phyloP scores from a whole-genome alignment of 2,113 vertebrate genomes.

The Cavia aperea region DNA sequence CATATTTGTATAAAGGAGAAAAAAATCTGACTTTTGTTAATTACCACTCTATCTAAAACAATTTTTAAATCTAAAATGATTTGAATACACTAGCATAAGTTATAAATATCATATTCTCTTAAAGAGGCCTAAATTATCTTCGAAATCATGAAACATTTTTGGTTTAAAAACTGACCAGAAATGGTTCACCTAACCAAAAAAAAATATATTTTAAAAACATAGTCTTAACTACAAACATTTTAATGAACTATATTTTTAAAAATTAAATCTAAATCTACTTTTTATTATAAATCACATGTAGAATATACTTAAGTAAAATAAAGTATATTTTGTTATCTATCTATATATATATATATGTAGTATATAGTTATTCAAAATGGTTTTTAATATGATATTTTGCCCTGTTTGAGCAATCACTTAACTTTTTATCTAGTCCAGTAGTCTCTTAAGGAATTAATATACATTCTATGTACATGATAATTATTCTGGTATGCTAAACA shows the following conservation, averaged over 20 bases:
- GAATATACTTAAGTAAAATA: slow-evolving; percentile 20
- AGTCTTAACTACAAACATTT: slow-evolving; percentile 40
- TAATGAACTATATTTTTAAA: slow-evolving; percentile 37
- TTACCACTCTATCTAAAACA: slow-evolving; percentile 18
- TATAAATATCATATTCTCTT: neutral
- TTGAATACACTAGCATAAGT: neutral
- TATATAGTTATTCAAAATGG: slow-evolving; percentile 1
- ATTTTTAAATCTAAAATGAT: slow-evolving; percentile 17
- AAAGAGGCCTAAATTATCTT: neutral
- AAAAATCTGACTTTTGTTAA: slow-evolving; percentile 42
- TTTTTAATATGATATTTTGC: slow-evolving; percentile 42
- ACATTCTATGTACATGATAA: neutral
- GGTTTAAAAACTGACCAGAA: slow-evolving; percentile 17
- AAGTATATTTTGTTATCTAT: neutral
- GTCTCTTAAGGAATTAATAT: slow-evolving; percentile 38
- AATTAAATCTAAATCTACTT: slow-evolving; percentile 52
- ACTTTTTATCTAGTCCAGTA: slow-evolving; percentile 8
- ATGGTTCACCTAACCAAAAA: neutral
- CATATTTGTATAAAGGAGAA: slow-evolving; percentile 13
- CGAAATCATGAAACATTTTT: slow-evolving; percentile 39
- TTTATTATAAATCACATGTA: slow-evolving; percentile 38
- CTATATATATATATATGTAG: neutral
- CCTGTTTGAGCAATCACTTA: slow-evolving; percentile 27
- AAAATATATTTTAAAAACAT: neutral
- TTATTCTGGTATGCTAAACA: slow-evolving; percentile 8